phyloP scores from a whole-genome alignment of 2,797 vertebrate genomes.

The Margarornis squamiger region DNA sequence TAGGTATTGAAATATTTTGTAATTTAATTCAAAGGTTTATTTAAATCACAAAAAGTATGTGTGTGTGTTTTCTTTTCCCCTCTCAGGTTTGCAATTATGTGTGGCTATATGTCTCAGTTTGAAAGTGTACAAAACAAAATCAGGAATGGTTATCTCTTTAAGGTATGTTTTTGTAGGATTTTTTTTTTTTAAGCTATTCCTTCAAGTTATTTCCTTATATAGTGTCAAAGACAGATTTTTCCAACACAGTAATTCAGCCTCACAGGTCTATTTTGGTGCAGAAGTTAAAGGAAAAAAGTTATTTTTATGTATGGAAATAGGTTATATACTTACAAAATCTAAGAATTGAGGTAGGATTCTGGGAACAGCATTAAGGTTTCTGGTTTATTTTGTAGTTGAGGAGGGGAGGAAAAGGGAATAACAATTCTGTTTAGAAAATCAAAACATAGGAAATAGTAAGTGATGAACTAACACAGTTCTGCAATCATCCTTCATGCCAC shows the following conservation, averaged over 20 bases:
- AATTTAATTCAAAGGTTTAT: constrained; percentile 44
- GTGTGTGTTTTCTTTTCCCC: constrained; percentile 65
- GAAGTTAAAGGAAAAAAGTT: not conserved
- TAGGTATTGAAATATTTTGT: constrained; percentile 52
- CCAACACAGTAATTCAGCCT: not conserved
- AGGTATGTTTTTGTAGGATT: constrained; percentile 82
- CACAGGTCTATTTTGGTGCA: not conserved
- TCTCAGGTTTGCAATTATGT: constrained; percentile 93
- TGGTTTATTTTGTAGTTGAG: not conserved
- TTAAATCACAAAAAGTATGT: constrained; percentile 64
- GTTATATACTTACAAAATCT: not conserved
- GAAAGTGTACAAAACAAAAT: constrained; percentile 96
- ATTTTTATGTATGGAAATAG: not conserved
- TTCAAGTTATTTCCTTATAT: constrained; percentile 39
- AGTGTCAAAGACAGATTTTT: constrained; percentile 23
- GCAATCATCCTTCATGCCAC: not conserved
- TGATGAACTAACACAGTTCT: not conserved
- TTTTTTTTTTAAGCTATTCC: constrained; percentile 10
- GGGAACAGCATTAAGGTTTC: not conserved
- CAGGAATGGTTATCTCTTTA: constrained; percentile 93
- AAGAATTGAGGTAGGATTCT: not conserved
- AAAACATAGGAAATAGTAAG: not conserved
- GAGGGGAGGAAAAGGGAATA: not conserved
- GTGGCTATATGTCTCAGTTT: constrained; percentile 92
- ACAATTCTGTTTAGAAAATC: not conserved